Conservation (phyloP, 2,888 invertebrate genomes). For the Eilema griseolum region DNA sequence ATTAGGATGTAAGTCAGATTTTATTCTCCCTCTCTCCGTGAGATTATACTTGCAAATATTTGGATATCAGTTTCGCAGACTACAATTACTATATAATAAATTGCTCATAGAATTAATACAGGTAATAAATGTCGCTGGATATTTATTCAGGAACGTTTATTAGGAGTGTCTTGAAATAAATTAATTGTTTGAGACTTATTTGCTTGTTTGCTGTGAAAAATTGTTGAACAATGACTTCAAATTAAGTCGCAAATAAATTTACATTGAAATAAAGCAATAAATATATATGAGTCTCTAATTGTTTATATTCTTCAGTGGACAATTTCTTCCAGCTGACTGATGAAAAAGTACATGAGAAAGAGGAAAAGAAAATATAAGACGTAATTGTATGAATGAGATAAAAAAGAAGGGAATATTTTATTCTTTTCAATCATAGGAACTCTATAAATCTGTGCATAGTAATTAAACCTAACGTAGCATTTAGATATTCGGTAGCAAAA, state of each 20-base stretch:
- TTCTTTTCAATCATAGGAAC: too few species aligned
- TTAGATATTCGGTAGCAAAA: too few species aligned
- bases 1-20: slow-evolving; percentile 64
- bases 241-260: background rate
- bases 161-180: background rate
- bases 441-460: too few species aligned
- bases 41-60: slow-evolving; percentile 55
- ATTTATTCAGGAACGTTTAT: background rate
- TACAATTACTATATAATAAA: slow-evolving; percentile 17
- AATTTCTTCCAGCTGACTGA: background rate
- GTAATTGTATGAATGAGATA: background rate
- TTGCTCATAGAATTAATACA: slow-evolving; percentile 11
- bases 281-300: too few species aligned
- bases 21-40: slow-evolving; percentile 51
- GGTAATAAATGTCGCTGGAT: slow-evolving; percentile 4
- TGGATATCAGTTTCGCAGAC: slow-evolving; percentile 29
- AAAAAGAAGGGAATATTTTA: too few species aligned
- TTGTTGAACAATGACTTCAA: background rate
- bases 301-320: too few species aligned
- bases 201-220: background rate
- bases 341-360: background rate
- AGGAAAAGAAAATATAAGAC: background rate
- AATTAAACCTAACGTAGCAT: too few species aligned
- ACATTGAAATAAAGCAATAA: too few species aligned
- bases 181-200: background rate